These are phyloP conservation scores for Lepidochitona cinerea DNA, from an alignment of 2,888 invertebrate genomes.

Conservation along the genomic window DNA sequence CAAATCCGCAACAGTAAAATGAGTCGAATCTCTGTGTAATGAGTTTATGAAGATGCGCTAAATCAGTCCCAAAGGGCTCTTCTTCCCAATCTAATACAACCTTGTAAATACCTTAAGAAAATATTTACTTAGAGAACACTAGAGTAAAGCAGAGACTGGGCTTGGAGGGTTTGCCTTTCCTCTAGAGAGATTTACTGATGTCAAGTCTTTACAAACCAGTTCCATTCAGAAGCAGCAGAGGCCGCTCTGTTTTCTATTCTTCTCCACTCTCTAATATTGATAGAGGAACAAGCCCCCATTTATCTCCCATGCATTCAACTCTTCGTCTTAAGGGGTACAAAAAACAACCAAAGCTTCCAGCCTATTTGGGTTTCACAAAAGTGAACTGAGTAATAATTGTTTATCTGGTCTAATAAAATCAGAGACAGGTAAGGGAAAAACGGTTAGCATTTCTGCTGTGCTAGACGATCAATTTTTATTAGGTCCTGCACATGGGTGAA, in stretches of 20 bases:
- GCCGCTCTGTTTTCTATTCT: background rate
- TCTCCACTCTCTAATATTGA: background rate
- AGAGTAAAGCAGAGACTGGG: background rate
- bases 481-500: too few species aligned
- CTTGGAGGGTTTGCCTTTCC: background rate
- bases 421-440: too few species aligned
- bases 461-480: too few species aligned
- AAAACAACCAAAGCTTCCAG: too few species aligned
- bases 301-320: background rate
- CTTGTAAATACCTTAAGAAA: slow-evolving; percentile 1
- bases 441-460: too few species aligned
- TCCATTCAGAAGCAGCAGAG: background rate
- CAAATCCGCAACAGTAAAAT: too few species aligned
- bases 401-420: too few species aligned
- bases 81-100: background rate
- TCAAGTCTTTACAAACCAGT: background rate
- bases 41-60: background rate
- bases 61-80: background rate
- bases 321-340: background rate
- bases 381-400: too few species aligned
- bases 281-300: background rate
- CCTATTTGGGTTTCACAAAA: too few species aligned
- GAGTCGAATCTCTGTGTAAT: background rate
- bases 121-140: slow-evolving; percentile 3
- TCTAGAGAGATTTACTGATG: background rate